These are phyloP conservation scores for Kryptolebias marmoratus DNA, from an alignment of 2,113 vertebrate species.

Conservation along the genomic window DNA sequence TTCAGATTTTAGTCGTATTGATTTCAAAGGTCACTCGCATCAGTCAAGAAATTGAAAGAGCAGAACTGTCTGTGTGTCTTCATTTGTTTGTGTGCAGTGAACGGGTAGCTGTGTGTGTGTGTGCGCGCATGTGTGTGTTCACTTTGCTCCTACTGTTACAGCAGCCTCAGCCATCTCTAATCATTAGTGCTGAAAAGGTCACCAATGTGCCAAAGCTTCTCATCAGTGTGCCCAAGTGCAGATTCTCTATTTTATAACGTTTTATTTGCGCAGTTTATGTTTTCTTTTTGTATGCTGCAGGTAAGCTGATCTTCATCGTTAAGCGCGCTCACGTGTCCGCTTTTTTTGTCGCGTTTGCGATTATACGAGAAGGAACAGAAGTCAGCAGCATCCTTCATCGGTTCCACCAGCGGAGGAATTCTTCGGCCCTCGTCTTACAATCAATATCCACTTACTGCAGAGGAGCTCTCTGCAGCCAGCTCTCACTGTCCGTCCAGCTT, in stretches of 20 bases:
- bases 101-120: neutral
- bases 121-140: constrained; percentile 20
- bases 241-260: neutral
- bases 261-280: neutral
- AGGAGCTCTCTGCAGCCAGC: constrained; percentile 56
- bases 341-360: constrained; percentile 36
- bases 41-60: constrained; percentile 28
- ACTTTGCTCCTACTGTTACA: constrained; percentile 37
- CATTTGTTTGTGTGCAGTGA: constrained; percentile 19
- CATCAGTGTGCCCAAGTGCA: constrained; percentile 1
- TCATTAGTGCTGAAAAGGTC: constrained; percentile 67
- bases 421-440: constrained; percentile 54
- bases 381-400: constrained; percentile 51
- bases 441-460: constrained; percentile 76
- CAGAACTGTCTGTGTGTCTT: constrained; percentile 8
- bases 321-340: neutral
- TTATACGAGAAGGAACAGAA: constrained; percentile 17
- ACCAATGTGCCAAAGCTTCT: constrained; percentile 33
- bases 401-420: constrained; percentile 33
- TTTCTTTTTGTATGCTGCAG: neutral
- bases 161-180: constrained; percentile 48
- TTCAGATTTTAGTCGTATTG: constrained; percentile 33
- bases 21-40: constrained; percentile 63
- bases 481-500: constrained; percentile 30
- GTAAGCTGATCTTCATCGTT: neutral